These are phyloP conservation scores for Scolopax bukidnonensis DNA, from an alignment of 2,797 vertebrate species.

Conservation along the genomic window DNA sequence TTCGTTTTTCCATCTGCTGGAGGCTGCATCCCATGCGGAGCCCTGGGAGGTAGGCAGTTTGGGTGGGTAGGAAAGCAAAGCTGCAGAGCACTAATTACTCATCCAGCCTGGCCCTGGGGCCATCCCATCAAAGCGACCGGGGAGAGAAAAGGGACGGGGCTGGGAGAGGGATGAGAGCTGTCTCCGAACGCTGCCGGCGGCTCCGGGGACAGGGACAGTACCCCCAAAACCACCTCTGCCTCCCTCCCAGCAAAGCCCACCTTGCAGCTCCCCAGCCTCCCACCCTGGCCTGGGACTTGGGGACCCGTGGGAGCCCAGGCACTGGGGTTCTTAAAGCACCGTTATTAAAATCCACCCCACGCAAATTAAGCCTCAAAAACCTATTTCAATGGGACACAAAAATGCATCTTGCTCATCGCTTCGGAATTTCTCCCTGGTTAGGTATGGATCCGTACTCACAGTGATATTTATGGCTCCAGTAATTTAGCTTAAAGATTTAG, in stretches of 20 bases:
- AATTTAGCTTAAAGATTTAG: background rate
- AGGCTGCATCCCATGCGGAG: conserved; percentile 1
- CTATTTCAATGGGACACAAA: background rate
- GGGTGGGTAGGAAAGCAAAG: conserved; percentile 33
- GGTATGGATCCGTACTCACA: background rate
- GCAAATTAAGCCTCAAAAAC: background rate
- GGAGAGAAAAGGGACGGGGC: background rate
- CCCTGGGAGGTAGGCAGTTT: conserved; percentile 38
- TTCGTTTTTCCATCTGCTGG: conserved; percentile 26
- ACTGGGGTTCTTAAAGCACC: background rate
- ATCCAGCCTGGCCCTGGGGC: conserved; percentile 31
- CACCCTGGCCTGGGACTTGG: background rate
- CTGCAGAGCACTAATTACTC: conserved; percentile 22
- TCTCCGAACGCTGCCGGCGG: background rate
- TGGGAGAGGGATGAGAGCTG: background rate
- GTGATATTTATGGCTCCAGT: background rate
- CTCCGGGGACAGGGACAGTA: background rate
- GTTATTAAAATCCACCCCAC: background rate
- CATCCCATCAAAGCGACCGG: conserved; percentile 36
- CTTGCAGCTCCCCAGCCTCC: background rate
- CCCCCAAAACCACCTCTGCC: background rate
- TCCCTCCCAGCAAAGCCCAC: background rate
- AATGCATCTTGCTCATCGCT: accelerated
- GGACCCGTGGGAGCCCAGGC: background rate
- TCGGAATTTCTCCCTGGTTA: background rate